These are phyloP conservation scores for Tipula unca DNA, from an alignment of 2,888 invertebrate species.

Conservation along the genomic window DNA sequence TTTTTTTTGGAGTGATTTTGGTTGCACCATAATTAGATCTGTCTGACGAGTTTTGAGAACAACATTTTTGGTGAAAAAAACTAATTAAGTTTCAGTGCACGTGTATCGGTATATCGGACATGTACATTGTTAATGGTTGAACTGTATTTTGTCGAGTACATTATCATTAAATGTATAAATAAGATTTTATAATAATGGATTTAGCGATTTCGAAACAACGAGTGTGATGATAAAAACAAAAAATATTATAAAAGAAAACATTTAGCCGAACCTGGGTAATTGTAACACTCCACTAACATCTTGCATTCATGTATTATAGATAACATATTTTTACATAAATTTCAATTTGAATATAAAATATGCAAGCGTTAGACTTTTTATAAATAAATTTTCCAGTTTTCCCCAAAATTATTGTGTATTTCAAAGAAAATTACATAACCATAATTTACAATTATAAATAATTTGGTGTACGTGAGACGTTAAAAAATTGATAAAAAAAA, in stretches of 20 bases:
- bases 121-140: neutral
- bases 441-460: neutral
- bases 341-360: neutral
- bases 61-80: neutral
- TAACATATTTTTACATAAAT: neutral
- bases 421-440: neutral
- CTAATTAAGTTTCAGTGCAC: neutral
- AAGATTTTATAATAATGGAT: neutral
- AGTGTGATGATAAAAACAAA: neutral
- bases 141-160: neutral
- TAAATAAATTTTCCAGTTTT: neutral
- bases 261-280: neutral
- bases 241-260: neutral
- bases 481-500: neutral
- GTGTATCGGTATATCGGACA: neutral
- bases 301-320: neutral
- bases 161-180: neutral
- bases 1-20: neutral
- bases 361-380: neutral
- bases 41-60: neutral
- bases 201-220: neutral
- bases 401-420: neutral
- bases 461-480: neutral
- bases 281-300: neutral
- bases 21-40: neutral